A percentile compares a stretch with the other conserved stretches of the same genome.
Conservation (phyloP, 2,113 vertebrate genomes). For the Tenebrosternarchus preto region DNA sequence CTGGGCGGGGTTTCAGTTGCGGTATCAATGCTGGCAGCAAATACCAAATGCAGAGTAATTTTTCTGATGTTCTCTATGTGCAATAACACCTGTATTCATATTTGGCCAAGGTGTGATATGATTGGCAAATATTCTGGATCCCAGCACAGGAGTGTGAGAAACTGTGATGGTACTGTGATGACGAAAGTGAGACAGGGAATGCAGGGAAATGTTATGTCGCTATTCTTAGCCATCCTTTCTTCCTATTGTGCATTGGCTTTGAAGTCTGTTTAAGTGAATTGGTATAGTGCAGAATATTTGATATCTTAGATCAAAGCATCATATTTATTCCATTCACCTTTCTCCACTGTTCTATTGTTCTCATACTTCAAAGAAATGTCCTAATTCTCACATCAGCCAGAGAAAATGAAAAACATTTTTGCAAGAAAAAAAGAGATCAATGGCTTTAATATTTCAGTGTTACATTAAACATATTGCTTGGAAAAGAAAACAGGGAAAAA, state of each 20-base stretch:
- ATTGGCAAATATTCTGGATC: slow-evolving; percentile 15
- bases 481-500: too few species aligned
- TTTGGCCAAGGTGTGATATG: background rate
- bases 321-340: background rate
- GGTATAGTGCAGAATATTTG: background rate
- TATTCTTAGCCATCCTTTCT: slow-evolving; percentile 17
- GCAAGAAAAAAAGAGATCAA: slow-evolving; percentile 14
- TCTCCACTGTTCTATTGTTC: background rate
- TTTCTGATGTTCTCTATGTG: background rate
- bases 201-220: background rate
- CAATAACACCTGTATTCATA: background rate
- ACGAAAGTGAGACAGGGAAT: background rate
- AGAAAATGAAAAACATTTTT: background rate
- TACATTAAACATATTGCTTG: slow-evolving; percentile 19
- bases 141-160: background rate
- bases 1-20: background rate
- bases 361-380: slow-evolving; percentile 21
- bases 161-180: background rate
- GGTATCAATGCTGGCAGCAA: background rate
- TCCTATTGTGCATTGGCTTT: slow-evolving; percentile 11
- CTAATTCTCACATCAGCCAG: background rate
- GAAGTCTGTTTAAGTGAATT: background rate
- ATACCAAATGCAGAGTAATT: background rate
- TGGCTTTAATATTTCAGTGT: background rate
- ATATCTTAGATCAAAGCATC: slow-evolving; percentile 3